Percentiles rank a stretch among this genome's conserved stretches.
These are phyloP conservation scores for Plusia festucae DNA, from an alignment of 2,888 invertebrate genomes.

Conservation along the genomic window DNA sequence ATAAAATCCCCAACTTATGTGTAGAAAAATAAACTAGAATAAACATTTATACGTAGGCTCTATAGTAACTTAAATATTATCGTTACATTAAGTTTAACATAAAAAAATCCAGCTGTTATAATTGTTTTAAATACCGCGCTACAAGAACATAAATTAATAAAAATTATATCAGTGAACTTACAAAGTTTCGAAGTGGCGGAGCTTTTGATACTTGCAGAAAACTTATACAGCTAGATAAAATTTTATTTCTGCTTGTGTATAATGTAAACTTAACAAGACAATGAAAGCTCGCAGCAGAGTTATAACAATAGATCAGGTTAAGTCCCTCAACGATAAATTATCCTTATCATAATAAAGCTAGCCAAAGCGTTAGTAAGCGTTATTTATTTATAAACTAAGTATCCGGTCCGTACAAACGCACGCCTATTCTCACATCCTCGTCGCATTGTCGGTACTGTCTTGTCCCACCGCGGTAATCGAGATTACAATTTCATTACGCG, in stretches of 20 bases:
- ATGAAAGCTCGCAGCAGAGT: constrained; percentile 40
- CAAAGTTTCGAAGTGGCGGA: background rate
- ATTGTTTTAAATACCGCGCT: background rate
- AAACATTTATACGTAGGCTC: background rate
- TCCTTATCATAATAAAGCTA: constrained; percentile 64
- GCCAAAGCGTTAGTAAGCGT: constrained; percentile 57
- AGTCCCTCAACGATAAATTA: constrained; percentile 52
- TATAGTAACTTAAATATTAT: background rate
- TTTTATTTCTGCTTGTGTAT: constrained; percentile 2
- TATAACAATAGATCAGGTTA: constrained; percentile 52
- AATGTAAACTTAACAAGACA: constrained; percentile 30
- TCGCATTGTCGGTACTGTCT: constrained; percentile 57
- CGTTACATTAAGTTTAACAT: background rate
- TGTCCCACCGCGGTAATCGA: constrained; percentile 58
- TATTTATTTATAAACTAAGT: constrained; percentile 77
- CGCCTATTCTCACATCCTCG: constrained; percentile 64
- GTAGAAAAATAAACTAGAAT: no score
- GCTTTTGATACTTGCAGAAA: constrained; percentile 4
- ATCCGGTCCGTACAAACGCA: constrained; percentile 68
- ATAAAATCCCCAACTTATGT: background rate
- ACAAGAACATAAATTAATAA: background rate
- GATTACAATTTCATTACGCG: constrained; percentile 77
- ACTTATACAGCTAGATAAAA: constrained; percentile 16
- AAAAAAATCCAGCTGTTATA: background rate
- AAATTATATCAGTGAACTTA: background rate